Conservation (phyloP, 64 coral and sea anemone genomes). For the Pachyseris speciosa region DNA sequence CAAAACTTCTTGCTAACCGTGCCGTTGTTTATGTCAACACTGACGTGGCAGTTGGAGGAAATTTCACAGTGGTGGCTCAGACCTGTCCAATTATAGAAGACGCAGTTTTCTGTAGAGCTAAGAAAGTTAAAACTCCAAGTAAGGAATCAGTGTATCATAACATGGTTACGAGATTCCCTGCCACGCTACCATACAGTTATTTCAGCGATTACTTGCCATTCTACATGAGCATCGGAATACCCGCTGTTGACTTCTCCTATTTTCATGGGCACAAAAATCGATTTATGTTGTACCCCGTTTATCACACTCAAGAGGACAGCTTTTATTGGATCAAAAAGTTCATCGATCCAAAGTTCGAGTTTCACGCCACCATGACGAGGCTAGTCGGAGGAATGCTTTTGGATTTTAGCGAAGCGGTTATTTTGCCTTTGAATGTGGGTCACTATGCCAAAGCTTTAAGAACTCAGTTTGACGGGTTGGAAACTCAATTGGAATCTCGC, state of each 20-base stretch:
- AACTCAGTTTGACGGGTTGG: not conserved
- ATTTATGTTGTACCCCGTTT: slow-evolving; percentile 40
- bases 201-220: slow-evolving; percentile 75
- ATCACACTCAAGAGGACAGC: slow-evolving; percentile 72
- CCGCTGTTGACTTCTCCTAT: slow-evolving; percentile 64
- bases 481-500: not conserved
- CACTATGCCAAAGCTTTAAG: slow-evolving; percentile 1
- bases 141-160: slow-evolving; percentile 59
- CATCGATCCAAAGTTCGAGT: slow-evolving; percentile 75
- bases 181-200: not conserved
- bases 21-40: slow-evolving; percentile 80
- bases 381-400: slow-evolving; percentile 62
- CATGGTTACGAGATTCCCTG: slow-evolving; percentile 18
- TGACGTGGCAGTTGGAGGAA: slow-evolving; percentile 54
- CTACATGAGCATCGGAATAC: slow-evolving; percentile 53
- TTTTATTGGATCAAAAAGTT: slow-evolving; percentile 79
- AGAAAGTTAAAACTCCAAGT: slow-evolving; percentile 48
- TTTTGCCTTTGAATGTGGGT: slow-evolving; percentile 36
- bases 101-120: slow-evolving; percentile 43
- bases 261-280: slow-evolving; percentile 47
- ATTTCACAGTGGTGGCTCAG: slow-evolving; percentile 28
- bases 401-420: slow-evolving; percentile 40
- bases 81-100: slow-evolving; percentile 14
- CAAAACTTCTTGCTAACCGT: slow-evolving; percentile 73
- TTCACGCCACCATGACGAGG: slow-evolving; percentile 59